Conservation (phyloP, 2,797 vertebrate genomes). For the Neosalanx taihuensis region DNA sequence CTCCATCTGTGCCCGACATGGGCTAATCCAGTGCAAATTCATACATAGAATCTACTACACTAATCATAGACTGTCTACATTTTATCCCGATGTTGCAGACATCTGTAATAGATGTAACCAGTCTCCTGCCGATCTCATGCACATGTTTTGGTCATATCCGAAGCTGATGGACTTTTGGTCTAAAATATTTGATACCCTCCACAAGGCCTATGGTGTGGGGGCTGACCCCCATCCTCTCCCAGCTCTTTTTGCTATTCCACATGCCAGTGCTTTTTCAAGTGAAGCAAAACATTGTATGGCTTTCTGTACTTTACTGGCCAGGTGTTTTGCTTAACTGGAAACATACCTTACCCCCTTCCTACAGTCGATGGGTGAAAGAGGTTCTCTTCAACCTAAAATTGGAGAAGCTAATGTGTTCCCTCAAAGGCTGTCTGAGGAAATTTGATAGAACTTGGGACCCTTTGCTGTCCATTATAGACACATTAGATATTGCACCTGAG, state of each 20-base stretch:
- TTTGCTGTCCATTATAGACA: not conserved
- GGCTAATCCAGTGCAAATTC: conserved; percentile 4
- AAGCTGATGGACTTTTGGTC: not conserved
- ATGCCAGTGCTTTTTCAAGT: not conserved
- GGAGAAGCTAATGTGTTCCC: not conserved
- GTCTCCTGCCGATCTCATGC: too few relatives aligned
- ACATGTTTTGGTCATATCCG: too few relatives aligned
- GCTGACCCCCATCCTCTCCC: not conserved
- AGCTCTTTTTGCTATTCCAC: not conserved
- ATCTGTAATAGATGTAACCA: too few relatives aligned
- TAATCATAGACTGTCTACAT: not conserved
- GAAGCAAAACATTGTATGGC: not conserved
- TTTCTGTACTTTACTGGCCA: not conserved
- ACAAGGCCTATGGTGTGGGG: too few relatives aligned
- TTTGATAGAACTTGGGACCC: not conserved
- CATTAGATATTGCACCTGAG: not conserved
- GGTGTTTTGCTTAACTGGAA: not conserved
- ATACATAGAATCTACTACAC: conserved; percentile 3
- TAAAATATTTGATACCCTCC: too few relatives aligned
- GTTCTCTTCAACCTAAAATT: not conserved
- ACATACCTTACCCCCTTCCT: not conserved
- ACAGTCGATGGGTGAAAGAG: not conserved
- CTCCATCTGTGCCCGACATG: not conserved
- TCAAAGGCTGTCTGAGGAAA: not conserved
- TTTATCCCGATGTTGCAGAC: not conserved